Evolutionary conservation across 2,888 invertebrate species (phyloP), one percentile per base, ranked within the genome.

Genomic region (Branchellion lobata): DNA sequence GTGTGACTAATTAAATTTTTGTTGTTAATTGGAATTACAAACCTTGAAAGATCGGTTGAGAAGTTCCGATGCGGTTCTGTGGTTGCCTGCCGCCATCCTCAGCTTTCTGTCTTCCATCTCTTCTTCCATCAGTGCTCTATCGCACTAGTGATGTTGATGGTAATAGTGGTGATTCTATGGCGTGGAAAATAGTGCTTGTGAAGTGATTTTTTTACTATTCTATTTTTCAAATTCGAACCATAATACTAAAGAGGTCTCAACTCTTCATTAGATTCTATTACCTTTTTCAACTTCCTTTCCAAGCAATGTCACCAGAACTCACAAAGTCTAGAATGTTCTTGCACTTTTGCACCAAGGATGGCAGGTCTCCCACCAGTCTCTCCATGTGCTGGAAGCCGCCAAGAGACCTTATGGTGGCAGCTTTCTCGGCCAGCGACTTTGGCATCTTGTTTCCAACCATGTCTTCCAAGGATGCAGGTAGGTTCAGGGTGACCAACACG

Each of bases 381-480:
- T 92, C 90, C 68, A 98, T 89, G 83, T 90, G 90, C 69, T 90
- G 88, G 81, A 93, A 89, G 0, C 97, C 96, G 68, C 96, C 96
- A 80, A 91, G 90, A 47, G 90, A 90, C 82, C 91, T 91, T 68
- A 97, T 91, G 82, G 91, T 91, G 72, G 90, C 90, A 0, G 95
- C 93, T 88, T 96, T 96, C 83, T 93, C 93, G 79, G 92, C 89
- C 82, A 99, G 90, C 21, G 96, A 95, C 78, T 92, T 94, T 0
- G 99, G 98, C 75, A 77, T 65, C 47, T 91, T 91, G 65, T 91
- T 91, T 11, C 91, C 90, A 36, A 85, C 84, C 57, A 86, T 82
- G 83, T 92, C 92, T 89, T 99, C 98, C 80, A 98, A 91, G 78
- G 96, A 94, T 24, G 97, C 98, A 11, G 99, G 98, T 85, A 99